Evolutionary conservation across 2,888 invertebrate genomes (phyloP), one percentile per base, ranked within the genome.

Genomic region (Tachystola acroxantha): DNA sequence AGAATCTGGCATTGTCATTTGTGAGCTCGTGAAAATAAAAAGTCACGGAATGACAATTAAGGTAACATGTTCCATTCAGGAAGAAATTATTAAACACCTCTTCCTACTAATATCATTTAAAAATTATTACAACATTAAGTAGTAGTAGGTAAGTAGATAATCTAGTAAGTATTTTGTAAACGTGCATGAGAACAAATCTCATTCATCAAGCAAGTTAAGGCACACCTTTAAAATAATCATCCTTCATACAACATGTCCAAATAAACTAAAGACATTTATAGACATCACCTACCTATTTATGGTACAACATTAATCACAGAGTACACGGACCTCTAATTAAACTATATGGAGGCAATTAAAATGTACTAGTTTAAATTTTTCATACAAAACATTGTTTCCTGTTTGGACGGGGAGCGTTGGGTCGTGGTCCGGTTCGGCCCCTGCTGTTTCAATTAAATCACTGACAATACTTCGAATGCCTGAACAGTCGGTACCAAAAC

Each of bases 381-480:
- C 61, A 72, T 73, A 71, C 72, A 75, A 79, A 84, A 79, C 77
- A 76, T 78, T 82, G 79, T 80, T 80, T 81, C 71, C 71, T 73
- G 71, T 64, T 58, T 57, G 54, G 55, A 40, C 49, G 49, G 39
- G 35, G 53, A 52, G 62, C 61, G 67, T 67, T 62, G 62, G 60
- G 52, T 51, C 54, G 58, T 40, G 55, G 67, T 61, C 57, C 46
- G 59, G 50, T 50, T 56, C 45, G 71, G 58, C 78, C 70, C 85
- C 85, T 60, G 85, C 86, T 85, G 86, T 86, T 86, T 85, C 85
- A 84, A 85, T 86, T 86, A 85, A 80, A 80, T 73, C 76, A 76
- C 84, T 78, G 79, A 84, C 85, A 85, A 81, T 85, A 79, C 79
- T 78, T 77, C 58, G 67, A 77, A 84, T 81, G 68, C 73, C 72